Evolutionary conservation across 1,140 invertebrate genomes (phyloP), one percentile per base, ranked within the genome.

Genomic region (Chironomus striatipennis): DNA sequence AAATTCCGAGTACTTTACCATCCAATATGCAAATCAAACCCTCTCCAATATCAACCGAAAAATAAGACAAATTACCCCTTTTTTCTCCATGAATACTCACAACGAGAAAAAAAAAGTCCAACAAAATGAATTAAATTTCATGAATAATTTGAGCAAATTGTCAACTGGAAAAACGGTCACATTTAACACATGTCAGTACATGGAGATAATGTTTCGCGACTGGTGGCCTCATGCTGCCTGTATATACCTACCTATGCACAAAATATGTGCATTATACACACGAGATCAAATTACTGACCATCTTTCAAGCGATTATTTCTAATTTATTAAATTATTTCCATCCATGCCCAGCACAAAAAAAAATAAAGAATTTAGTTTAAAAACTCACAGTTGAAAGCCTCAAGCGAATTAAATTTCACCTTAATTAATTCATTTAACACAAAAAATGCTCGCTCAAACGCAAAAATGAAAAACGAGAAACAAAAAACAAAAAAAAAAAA

Each of bases 351-450:
- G n/a, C 8, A 57, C 47, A 57, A 57, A 57, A 57, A 57, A 57
- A 57, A 57, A 57, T 57, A 34, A n/a, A n/a, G n/a, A n/a, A n/a
- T n/a, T 57, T 57, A 57, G n/a, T 57, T 57, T 15, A 1, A 34
- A 34, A 34, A 34, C 47, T 57, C 47, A n/a, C n/a, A n/a, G 47
- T 34, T n/a, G 47, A 57, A n/a, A n/a, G 47, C 47, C 47, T 57
- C 47, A 17, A 70, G 65, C 65, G 65, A 70, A 70, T 70, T 70
- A 70, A 70, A 70, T 70, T 70, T 70, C 65, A 70, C 65, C 65
- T 70, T 70, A 70, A 70, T 70, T 70, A 70, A 70, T 70, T 70
- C 65, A 70, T 70, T 70, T 70, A 2, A 34, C 5, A 34, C 24
- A 34, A 9, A 21, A 20, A 70, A 70, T 70, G 65, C 65, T 21